Evolutionary conservation across 1,140 invertebrate species (phyloP), one percentile per base, ranked within the genome.

Genomic region (Ylistrum balloti): DNA sequence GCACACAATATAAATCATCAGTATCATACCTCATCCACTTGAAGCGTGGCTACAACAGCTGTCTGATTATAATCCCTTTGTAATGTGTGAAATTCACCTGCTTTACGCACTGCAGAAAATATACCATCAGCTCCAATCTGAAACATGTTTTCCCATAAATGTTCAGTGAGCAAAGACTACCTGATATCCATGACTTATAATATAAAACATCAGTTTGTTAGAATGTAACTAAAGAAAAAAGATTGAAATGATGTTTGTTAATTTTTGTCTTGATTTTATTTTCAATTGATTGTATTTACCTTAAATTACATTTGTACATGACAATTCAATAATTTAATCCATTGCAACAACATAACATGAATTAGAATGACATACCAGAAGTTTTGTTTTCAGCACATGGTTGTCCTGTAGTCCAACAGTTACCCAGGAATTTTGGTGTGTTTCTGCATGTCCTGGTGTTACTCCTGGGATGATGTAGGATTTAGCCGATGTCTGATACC

Each of bases 71-170:
- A 99, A 94, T 97, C 97, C 97, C 98, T 98, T 3, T 97, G 96
- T 0, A 99, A 94, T 92, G 98, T 98, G 91, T 98, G 97, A 17
- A 98, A 97, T 86, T 97, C 97, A 97, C 99, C 98, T 22, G 97
- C 96, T 93, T 97, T 96, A 13, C 99, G 97, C 17, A 99, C 98
- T 92, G 97, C 96, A 3, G 99, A 99, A 94, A 98, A 98, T 9
- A 97, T 97, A 0, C 99, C 99, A 97, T 99, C 99, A 41, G 99
- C 99, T 33, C 99, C 99, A 92, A 99, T 97, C 97, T 97, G 90
- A 89, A 96, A 93, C 32, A 90, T 91, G 91, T 91, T 45, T 87
- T 33, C 17, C 88, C 22, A 20, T 88, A 88, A 45, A 92, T 45
- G 17, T 17, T 45, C 1, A 45, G 20, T 17, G 20, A 15, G 41